Evolutionary conservation across 2,888 invertebrate genomes (phyloP), one percentile per base, ranked within the genome.

Genomic region (Acronicta aceris): DNA sequence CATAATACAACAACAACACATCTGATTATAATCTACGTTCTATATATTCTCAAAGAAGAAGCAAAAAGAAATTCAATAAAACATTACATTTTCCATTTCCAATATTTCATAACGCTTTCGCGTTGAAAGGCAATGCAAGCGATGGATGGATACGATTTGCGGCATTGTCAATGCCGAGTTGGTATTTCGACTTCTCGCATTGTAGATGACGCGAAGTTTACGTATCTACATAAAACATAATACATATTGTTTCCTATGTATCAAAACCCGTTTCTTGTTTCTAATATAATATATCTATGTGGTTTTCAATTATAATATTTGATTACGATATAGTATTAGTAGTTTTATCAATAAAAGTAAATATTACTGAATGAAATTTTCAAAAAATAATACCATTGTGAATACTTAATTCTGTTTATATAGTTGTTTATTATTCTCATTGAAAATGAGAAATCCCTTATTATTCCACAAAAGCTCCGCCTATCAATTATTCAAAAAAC

Each of bases 81-180:
- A 73, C 40, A 69, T 60, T 50, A 56, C 43, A 51, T 63, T 70
- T 73, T 57, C 59, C 30, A 73, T 65, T 65, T 65, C 36, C 58
- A 56, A 60, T 41, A 58, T 69, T 69, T 62, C 54, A 60, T 59
- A 65, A 61, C 40, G 55, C 45, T 33, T 53, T 63, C 57, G 60
- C 21, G 13, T 46, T 55, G 47, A 57, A 48, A 54, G 27, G 48
- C 21, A 58, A 53, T 59, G 57, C 54, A 27, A 51, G 54, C 40
- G 48, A 21, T 43, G 57, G 51, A 61, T 71, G 57, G 51, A 59
- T 71, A 67, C 61, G 58, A 60, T 75, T 75, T 64, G 57, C 50
- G 41, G 59, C 49, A 71, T 76, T 76, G 60, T 66, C 52, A 51
- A 61, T 62, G 41, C 42, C 21, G 53, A 57, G 42, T 71, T 53